Conservation (phyloP, 1,140 invertebrate genomes). For the Drosophila novamexicana region DNA sequence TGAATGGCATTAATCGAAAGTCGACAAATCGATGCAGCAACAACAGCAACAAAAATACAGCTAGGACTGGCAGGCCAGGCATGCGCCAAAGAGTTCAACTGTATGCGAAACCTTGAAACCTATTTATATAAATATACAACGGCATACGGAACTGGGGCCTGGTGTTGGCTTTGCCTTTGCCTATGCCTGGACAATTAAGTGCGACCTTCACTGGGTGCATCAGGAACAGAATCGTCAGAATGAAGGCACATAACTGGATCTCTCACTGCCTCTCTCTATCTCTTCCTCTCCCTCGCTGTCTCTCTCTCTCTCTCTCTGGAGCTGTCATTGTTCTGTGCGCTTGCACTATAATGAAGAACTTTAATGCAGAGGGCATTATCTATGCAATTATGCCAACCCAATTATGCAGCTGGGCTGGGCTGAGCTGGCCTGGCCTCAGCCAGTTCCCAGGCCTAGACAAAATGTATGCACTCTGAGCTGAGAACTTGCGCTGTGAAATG, state of each 20-base stretch:
- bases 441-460: constrained; percentile 25
- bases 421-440: background rate
- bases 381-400: constrained; percentile 50
- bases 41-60: constrained; percentile 6
- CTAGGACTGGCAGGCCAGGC: constrained; percentile 2
- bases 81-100: constrained; percentile 20
- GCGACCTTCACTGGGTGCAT: constrained; percentile 61
- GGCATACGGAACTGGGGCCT: constrained; percentile 59
- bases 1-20: constrained; percentile 71
- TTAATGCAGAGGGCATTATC: constrained; percentile 39
- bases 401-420: constrained; percentile 30
- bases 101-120: constrained; percentile 67
- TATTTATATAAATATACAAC: constrained; percentile 65
- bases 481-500: constrained; percentile 36
- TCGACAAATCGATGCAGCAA: constrained; percentile 65
- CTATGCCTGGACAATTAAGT: constrained; percentile 44
- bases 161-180: constrained; percentile 26
- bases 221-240: constrained; percentile 40
- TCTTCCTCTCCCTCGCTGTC: background rate
- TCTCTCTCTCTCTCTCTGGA: no score
- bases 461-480: constrained; percentile 11
- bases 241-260: constrained; percentile 54
- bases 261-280: background rate
- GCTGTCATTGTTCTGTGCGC: constrained; percentile 17
- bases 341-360: constrained; percentile 29